A percentile compares a stretch with the other conserved stretches of the same genome.
phyloP scores from a whole-genome alignment of 2,888 invertebrate genomes.

The Matsumyia berberina region DNA sequence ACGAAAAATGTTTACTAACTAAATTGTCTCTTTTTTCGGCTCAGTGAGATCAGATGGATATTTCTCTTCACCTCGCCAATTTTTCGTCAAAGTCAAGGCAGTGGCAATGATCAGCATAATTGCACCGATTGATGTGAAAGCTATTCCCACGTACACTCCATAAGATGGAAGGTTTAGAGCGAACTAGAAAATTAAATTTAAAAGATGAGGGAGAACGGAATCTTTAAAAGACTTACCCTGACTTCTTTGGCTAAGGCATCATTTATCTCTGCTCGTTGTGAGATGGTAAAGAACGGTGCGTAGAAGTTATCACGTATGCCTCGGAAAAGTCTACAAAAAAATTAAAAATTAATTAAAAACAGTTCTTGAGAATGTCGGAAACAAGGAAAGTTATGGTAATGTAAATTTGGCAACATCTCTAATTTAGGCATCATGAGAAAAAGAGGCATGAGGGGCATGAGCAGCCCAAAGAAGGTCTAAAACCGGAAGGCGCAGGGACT shows the following conservation, averaged over 20 bases:
- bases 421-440: too few relatives aligned
- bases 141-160: constrained; percentile 79
- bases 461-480: too few relatives aligned
- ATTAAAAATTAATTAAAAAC: constrained; percentile 19
- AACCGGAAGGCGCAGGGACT: too few relatives aligned
- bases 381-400: too few relatives aligned
- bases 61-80: constrained; percentile 77
- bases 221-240: constrained; percentile 72
- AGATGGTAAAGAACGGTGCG: constrained; percentile 90
- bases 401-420: too few relatives aligned
- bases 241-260: constrained; percentile 85
- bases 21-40: neutral
- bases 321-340: constrained; percentile 85
- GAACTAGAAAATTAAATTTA: constrained; percentile 72
- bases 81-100: constrained; percentile 77
- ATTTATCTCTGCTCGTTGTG: constrained; percentile 86
- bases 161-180: constrained; percentile 77
- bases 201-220: neutral
- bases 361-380: too few relatives aligned
- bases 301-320: constrained; percentile 84
- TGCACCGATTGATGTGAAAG: constrained; percentile 77
- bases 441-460: too few relatives aligned
- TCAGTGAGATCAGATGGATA: too few relatives aligned
- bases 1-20: too few relatives aligned
- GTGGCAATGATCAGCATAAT: constrained; percentile 77